phyloP scores from a whole-genome alignment of 2,888 invertebrate genomes.

The Metopia argyrocephala region DNA sequence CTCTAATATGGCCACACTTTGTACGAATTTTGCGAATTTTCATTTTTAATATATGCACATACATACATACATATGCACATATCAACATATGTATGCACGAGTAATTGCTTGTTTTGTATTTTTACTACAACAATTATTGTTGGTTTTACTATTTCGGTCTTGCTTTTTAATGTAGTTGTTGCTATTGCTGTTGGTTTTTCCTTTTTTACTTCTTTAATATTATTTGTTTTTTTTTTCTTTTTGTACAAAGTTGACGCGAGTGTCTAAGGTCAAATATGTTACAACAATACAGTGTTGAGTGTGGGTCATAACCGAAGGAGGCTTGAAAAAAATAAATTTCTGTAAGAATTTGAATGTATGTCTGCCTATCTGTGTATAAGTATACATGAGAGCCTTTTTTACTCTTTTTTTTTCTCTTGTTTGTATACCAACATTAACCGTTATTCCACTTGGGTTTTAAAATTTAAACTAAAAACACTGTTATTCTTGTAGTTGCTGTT shows the following conservation, averaged over 20 bases:
- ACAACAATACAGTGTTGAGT: conserved; percentile 24
- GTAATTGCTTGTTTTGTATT: too few relatives aligned
- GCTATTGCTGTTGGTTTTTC: conserved; percentile 8
- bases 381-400: conserved; percentile 6
- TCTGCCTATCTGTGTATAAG: background rate
- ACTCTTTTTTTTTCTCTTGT: background rate
- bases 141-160: background rate
- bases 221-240: background rate
- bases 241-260: conserved; percentile 34
- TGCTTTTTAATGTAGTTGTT: background rate
- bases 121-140: background rate
- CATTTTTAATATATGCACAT: too few relatives aligned
- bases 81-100: too few relatives aligned
- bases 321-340: background rate
- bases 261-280: conserved; percentile 62
- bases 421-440: background rate
- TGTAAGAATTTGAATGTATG: background rate
- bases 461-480: background rate
- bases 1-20: background rate
- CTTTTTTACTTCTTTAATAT: background rate
- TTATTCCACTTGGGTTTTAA: background rate
- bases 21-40: too few relatives aligned
- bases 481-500: background rate
- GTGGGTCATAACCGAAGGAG: conserved; percentile 30
- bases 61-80: too few relatives aligned